A percentile compares a stretch with the other conserved stretches of the same genome.
Evolutionary conservation across 2,797 vertebrate genomes (phyloP).

Genomic region (Threskiornis aethiopicus): DNA sequence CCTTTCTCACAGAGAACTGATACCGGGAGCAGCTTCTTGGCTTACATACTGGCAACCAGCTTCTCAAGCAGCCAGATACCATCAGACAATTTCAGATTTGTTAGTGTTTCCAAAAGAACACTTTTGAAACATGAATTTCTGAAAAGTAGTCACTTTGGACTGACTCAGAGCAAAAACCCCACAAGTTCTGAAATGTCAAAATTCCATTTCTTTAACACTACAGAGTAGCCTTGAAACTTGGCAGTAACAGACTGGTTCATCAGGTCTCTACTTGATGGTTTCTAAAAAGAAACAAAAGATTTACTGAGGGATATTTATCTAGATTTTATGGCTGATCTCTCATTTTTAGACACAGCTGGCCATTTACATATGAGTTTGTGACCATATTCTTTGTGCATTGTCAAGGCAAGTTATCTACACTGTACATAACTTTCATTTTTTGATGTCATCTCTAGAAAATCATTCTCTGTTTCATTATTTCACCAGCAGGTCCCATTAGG

Average conservation of each 20-base stretch:
- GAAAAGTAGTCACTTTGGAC: neutral
- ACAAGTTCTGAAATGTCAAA: neutral
- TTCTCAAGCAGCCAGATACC: neutral
- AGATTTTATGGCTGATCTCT: neutral
- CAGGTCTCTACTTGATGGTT: neutral
- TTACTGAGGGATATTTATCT: neutral
- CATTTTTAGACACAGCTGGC: neutral
- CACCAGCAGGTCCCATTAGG: neutral
- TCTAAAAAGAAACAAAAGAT: neutral
- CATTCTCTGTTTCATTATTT: neutral
- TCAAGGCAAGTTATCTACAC: neutral
- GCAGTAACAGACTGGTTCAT: neutral
- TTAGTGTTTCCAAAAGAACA: neutral
- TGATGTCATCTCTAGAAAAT: neutral
- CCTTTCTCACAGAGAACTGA: neutral
- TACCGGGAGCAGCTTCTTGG: neutral
- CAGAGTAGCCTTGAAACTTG: neutral
- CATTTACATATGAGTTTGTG: neutral
- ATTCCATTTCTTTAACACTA: neutral
- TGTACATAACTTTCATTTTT: neutral
- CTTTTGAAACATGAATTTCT: neutral
- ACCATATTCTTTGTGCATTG: neutral
- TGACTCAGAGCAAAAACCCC: neutral
- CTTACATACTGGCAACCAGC: neutral
- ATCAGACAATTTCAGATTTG: neutral